These are phyloP conservation scores for Fragum fragum DNA, from an alignment of 2,888 invertebrate genomes.

Conservation along the genomic window DNA sequence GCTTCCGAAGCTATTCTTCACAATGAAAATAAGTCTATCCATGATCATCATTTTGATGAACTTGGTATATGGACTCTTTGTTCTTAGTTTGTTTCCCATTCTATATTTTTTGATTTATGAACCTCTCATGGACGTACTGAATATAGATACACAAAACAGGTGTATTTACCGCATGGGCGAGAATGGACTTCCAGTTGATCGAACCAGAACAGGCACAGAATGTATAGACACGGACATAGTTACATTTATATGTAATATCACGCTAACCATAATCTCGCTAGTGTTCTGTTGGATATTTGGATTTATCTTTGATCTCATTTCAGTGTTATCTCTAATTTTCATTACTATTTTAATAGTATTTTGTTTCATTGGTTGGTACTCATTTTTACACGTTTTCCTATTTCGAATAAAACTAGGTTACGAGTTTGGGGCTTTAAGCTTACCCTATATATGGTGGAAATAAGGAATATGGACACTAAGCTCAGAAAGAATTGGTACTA, in stretches of 20 bases:
- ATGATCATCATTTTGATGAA: neutral
- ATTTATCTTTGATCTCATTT: neutral
- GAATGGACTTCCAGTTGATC: too few species aligned
- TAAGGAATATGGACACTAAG: too few species aligned
- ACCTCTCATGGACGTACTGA: neutral
- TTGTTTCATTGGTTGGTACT: neutral
- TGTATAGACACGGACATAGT: neutral
- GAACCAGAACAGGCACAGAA: too few species aligned
- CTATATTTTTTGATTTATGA: neutral
- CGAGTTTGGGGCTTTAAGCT: neutral
- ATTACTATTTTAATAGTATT: neutral
- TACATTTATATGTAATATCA: neutral
- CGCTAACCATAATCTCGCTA: neutral
- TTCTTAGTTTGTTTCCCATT: neutral
- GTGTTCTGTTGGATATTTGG: neutral
- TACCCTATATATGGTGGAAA: neutral
- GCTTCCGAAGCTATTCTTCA: too few species aligned
- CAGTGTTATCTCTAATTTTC: neutral
- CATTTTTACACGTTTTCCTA: neutral
- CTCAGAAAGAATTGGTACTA: too few species aligned
- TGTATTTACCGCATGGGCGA: neutral
- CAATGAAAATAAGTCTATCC: too few species aligned
- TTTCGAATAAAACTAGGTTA: neutral
- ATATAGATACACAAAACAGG: neutral
- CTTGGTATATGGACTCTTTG: neutral